Evolutionary conservation across 2,888 invertebrate species (phyloP).

Genomic region (Drosophila macrospina): DNA sequence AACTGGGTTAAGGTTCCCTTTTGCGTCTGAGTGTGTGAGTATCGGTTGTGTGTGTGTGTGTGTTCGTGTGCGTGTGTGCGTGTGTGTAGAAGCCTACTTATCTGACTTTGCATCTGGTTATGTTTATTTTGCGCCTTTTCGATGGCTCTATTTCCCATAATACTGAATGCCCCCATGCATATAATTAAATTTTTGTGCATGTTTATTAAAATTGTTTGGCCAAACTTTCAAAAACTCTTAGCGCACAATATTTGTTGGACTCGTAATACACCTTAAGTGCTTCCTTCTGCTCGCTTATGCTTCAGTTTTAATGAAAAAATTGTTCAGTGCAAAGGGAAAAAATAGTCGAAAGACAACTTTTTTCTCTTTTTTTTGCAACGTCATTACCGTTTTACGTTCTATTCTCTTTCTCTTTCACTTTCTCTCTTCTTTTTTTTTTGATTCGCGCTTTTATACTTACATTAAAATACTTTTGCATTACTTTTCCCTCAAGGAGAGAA

Average conservation of each 20-base stretch:
- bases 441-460: slow-evolving; percentile 20
- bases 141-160: slow-evolving; percentile 74
- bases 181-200: slow-evolving; percentile 77
- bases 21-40: too few species aligned
- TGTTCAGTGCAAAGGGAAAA: slow-evolving; percentile 37
- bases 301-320: slow-evolving; percentile 61
- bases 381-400: slow-evolving; percentile 52
- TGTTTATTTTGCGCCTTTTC: slow-evolving; percentile 70
- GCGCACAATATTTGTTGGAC: slow-evolving; percentile 22
- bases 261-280: slow-evolving; percentile 40
- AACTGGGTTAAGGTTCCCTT: slow-evolving; percentile 67
- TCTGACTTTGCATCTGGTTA: slow-evolving; percentile 73
- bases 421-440: background rate
- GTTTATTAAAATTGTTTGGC: slow-evolving; percentile 77
- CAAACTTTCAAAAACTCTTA: slow-evolving; percentile 47
- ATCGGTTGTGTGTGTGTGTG: slow-evolving; percentile 24
- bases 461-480: slow-evolving; percentile 69
- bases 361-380: slow-evolving; percentile 59
- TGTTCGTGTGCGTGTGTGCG: slow-evolving; percentile 19
- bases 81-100: slow-evolving; percentile 50
- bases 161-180: slow-evolving; percentile 74
- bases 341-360: slow-evolving; percentile 62
- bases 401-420: background rate
- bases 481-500: slow-evolving; percentile 36
- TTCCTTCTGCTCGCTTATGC: slow-evolving; percentile 22